Evolutionary conservation across 1,140 invertebrate species (phyloP).

Genomic region (Trachymyrmex septentrionalis): DNA sequence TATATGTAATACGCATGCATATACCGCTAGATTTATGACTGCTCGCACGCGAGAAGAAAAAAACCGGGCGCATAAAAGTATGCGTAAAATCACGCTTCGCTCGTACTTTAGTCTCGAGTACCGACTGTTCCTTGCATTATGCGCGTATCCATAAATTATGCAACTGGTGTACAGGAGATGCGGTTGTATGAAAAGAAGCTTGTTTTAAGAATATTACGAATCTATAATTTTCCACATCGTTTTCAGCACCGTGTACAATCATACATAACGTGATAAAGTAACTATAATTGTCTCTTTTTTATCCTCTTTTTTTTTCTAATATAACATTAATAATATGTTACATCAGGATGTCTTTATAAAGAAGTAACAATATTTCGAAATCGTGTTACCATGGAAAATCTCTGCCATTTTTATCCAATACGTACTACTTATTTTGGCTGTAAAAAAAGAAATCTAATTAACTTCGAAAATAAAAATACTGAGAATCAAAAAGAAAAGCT

Average conservation of each 20-base stretch:
- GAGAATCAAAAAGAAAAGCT: neutral
- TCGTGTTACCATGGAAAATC: neutral
- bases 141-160: constrained; percentile 46
- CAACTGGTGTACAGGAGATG: neutral
- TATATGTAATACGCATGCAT: constrained; percentile 8
- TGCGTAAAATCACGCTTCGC: constrained; percentile 37
- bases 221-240: neutral
- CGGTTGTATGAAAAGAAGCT: neutral
- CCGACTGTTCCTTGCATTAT: constrained; percentile 26
- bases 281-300: neutral
- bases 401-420: neutral
- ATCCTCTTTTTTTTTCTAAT: neutral
- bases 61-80: neutral
- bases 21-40: constrained; percentile 30
- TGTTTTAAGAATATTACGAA: neutral
- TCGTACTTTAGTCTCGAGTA: constrained; percentile 44
- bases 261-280: neutral
- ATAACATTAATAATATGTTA: neutral
- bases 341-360: neutral
- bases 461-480: constrained; percentile 4
- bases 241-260: neutral
- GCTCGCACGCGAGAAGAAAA: constrained; percentile 40
- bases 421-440: neutral
- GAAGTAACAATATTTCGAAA: neutral
- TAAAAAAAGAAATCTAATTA: neutral